Base-by-base conservation (phyloP, 2,797 vertebrate genomes). In the Bufotes viridis region DNA sequence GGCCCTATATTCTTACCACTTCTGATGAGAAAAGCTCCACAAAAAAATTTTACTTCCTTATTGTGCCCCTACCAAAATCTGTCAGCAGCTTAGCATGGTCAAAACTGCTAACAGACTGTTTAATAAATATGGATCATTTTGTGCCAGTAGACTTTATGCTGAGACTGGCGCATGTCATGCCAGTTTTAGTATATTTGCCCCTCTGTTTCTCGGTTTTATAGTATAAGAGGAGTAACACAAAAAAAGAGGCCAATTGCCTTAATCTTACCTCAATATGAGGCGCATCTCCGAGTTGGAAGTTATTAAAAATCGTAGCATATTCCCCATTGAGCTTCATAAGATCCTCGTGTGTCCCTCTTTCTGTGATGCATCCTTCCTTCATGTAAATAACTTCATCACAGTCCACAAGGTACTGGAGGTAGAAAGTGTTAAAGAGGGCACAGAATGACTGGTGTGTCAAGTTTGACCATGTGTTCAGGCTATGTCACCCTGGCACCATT, bases 341-440 rank as follows among this genome's bases (percentile, higher is more conserved):
- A 42, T 96, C 94, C 90, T 97, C 97, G 2, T 98, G 97, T 91
- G 95, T 96, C 84, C 97, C 97, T 90, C 95, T 94, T 92, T 98
- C 97, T 0, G 95, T 96, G 82, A 98, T 96, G 82, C 95, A 96
- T 81, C 97, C 97, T 76, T 98, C 97, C 82, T 96, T 97, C 97
- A 98, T 96, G 94, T 97, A 96, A 92, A 98, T 94, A 90, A 98
- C 96, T 69, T 98, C 96, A 92, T 98, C 97, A 91, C 97, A 98
- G 90, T 98, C 97, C 90, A 96, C 96, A 85, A 98, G 94, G 91
- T 98, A 98, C 97, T 98, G 87, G 22, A 92, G 87, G 90, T 88
- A 93, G 85, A 81, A 85, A 88, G 82, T 15, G 17, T 81, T 53
- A 85, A 58, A 85, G 12, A 88, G 78, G 69, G 75, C 76, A 84